Evolutionary conservation across 2,888 invertebrate species (phyloP).

Genomic region (Melanotus villosus): DNA sequence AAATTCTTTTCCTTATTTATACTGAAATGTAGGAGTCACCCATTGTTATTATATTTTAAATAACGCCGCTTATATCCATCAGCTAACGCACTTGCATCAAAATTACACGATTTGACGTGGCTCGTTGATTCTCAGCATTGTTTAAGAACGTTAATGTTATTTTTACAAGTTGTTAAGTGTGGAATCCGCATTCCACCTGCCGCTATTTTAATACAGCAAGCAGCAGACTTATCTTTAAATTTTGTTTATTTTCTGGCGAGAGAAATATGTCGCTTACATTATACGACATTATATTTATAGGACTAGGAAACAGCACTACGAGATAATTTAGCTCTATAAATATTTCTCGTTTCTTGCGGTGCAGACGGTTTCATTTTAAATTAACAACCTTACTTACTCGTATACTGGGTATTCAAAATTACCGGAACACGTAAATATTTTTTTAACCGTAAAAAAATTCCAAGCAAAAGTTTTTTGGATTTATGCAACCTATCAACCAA

Average conservation of each 20-base stretch:
- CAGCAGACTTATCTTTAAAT: constrained; percentile 21
- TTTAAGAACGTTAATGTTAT: not conserved
- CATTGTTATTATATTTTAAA: not conserved
- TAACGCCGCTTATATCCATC: constrained; percentile 1
- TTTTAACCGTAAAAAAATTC: no score
- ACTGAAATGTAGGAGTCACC: not conserved
- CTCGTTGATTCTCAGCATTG: constrained; percentile 10
- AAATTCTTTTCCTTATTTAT: constrained; percentile 7
- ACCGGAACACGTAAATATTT: no score
- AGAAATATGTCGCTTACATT: constrained; percentile 29
- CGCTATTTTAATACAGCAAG: constrained; percentile 21
- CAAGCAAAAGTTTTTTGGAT: no score
- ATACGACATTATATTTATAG: constrained; percentile 33
- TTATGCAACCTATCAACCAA: no score
- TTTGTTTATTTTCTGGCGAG: constrained; percentile 29
- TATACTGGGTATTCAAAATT: no score
- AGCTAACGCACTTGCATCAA: constrained; percentile 11
- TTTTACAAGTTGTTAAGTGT: not conserved
- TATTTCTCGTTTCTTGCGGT: not conserved
- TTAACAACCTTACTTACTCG: not conserved
- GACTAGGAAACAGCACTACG: constrained; percentile 11
- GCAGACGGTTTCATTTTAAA: constrained; percentile 19
- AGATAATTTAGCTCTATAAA: constrained; percentile 15
- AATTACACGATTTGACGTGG: not conserved
- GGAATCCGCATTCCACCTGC: constrained; percentile 21